These are phyloP conservation scores for Sisyra nigra DNA, from an alignment of 2,888 invertebrate species.

Conservation along the genomic window DNA sequence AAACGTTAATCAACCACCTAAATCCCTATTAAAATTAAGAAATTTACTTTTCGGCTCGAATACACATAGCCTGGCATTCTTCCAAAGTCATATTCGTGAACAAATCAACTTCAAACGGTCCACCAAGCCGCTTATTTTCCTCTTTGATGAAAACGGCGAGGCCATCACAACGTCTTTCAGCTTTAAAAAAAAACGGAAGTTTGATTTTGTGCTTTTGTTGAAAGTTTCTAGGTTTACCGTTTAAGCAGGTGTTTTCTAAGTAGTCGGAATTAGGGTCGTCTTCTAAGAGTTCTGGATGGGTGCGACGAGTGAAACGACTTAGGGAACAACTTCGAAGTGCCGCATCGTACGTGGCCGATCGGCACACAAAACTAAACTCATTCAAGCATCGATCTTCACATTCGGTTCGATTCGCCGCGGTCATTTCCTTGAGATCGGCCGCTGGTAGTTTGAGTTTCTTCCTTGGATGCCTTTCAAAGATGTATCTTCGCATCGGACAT, in stretches of 20 bases:
- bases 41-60: slow-evolving; percentile 63
- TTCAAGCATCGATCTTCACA: slow-evolving; percentile 82
- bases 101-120: slow-evolving; percentile 77
- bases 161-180: slow-evolving; percentile 74
- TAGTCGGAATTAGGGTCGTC: slow-evolving; percentile 81
- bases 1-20: slow-evolving; percentile 7
- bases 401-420: slow-evolving; percentile 71
- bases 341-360: slow-evolving; percentile 72
- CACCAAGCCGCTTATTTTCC: slow-evolving; percentile 73
- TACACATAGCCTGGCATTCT: slow-evolving; percentile 77
- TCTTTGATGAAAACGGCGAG: slow-evolving; percentile 78
- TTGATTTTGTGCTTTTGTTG: not conserved
- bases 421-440: slow-evolving; percentile 71
- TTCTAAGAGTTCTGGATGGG: slow-evolving; percentile 69
- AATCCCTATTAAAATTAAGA: slow-evolving; percentile 3
- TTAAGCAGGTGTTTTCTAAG: slow-evolving; percentile 79
- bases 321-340: slow-evolving; percentile 62
- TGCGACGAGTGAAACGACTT: slow-evolving; percentile 68
- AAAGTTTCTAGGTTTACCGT: slow-evolving; percentile 35
- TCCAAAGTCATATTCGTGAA: slow-evolving; percentile 73
- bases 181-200: slow-evolving; percentile 25
- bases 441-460: slow-evolving; percentile 68
- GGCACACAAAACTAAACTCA: slow-evolving; percentile 77
- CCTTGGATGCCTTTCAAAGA: slow-evolving; percentile 73
- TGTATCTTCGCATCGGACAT: slow-evolving; percentile 75